These are phyloP conservation scores for Nesometra sesokonis DNA, from an alignment of 35 echinoderm and acorn worm genomes.

Conservation along the genomic window DNA sequence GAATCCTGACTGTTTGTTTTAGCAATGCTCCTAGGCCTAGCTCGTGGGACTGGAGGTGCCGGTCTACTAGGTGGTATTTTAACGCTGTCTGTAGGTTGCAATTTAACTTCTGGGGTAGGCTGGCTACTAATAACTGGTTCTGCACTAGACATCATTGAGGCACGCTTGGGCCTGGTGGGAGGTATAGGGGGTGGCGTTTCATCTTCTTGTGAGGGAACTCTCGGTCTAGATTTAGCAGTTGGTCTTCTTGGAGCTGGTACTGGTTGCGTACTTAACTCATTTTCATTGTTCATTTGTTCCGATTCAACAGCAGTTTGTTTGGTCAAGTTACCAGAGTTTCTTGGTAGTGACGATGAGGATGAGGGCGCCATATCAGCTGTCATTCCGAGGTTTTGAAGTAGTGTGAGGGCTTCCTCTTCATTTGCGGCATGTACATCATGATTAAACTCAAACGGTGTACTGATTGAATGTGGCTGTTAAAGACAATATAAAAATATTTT, in stretches of 20 bases:
- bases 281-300: not conserved
- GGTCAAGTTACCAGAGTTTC: not conserved
- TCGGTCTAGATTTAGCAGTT: not conserved
- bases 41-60: not conserved
- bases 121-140: not conserved
- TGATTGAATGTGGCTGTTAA: constrained; percentile 44
- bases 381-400: constrained; percentile 46
- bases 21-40: not conserved
- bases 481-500: not conserved
- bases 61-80: not conserved
- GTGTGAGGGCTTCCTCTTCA: constrained; percentile 37
- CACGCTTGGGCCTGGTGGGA: not conserved
- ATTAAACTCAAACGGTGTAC: constrained; percentile 57
- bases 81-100: not conserved
- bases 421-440: constrained; percentile 42
- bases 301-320: not conserved
- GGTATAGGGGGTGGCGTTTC: not conserved
- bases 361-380: not conserved
- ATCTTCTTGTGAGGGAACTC: not conserved
- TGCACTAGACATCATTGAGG: not conserved
- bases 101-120: not conserved
- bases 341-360: not conserved
- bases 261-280: not conserved
- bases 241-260: not conserved
- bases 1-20: not conserved